These are phyloP conservation scores for Crocallis elinguaria DNA, from an alignment of 2,888 invertebrate species.

Conservation along the genomic window DNA sequence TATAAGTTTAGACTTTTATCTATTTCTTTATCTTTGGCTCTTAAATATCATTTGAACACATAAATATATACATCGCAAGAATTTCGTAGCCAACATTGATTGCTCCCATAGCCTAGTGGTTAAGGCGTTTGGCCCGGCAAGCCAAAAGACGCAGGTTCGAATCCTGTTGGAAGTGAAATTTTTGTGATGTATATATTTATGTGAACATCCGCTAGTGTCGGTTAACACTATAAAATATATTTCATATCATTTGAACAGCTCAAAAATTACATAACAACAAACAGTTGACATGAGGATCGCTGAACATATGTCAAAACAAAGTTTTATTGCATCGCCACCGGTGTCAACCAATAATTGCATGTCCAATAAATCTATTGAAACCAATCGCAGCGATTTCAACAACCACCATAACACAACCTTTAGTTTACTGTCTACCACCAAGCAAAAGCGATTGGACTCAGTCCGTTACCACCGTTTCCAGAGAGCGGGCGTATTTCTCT, in stretches of 20 bases:
- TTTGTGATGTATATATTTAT: too few relatives aligned
- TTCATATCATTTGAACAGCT: conserved; percentile 6
- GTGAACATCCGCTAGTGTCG: too few relatives aligned
- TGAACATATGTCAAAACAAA: conserved; percentile 20
- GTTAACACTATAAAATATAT: too few relatives aligned
- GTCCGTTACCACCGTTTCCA: conserved; percentile 19
- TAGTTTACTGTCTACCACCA: conserved; percentile 3
- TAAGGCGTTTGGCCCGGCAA: too few relatives aligned
- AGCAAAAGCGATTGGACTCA: conserved; percentile 24
- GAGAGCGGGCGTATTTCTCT: conserved; percentile 8
- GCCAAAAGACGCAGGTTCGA: too few relatives aligned
- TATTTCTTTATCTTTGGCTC: not conserved
- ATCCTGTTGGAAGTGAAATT: too few relatives aligned
- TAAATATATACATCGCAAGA: conserved; percentile 10
- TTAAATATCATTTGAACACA: not conserved
- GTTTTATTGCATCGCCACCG: conserved; percentile 7
- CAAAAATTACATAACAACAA: conserved; percentile 12
- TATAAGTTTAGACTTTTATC: not conserved
- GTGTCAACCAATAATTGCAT: conserved; percentile 4
- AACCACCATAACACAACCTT: conserved; percentile 25
- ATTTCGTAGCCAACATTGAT: too few relatives aligned
- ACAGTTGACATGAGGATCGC: conserved; percentile 6
- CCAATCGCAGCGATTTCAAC: conserved; percentile 6
- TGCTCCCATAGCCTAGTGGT: too few relatives aligned
- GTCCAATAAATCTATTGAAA: conserved; percentile 8